Conservation (phyloP, 1,140 invertebrate species). For the Acromyrmex charruanus region DNA sequence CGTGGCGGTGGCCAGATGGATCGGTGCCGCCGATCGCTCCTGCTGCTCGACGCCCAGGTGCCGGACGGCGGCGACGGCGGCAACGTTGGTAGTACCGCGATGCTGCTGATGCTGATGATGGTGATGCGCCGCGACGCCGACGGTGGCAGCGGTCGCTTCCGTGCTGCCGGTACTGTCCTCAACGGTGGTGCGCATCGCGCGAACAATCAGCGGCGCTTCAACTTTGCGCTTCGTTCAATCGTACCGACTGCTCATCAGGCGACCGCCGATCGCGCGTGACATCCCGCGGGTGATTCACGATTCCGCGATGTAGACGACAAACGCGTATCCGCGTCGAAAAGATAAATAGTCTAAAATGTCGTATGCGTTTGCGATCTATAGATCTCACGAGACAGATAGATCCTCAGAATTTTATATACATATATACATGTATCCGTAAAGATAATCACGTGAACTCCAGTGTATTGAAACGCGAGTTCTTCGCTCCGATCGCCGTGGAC, state of each 20-base stretch:
- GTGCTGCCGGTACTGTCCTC: conserved; percentile 79
- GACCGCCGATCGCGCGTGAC: conserved; percentile 36
- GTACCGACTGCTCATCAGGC: conserved; percentile 28
- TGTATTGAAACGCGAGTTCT: neutral
- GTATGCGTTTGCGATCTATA: neutral
- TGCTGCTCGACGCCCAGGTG: conserved; percentile 72
- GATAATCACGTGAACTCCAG: conserved; percentile 10
- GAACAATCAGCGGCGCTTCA: conserved; percentile 69
- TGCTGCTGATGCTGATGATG: conserved; percentile 60
- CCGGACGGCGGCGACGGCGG: conserved; percentile 63
- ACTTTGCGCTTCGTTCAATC: conserved; percentile 62
- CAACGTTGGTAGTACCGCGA: conserved; percentile 27
- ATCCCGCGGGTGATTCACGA: conserved; percentile 26
- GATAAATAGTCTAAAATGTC: neutral
- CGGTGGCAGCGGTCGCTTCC: conserved; percentile 78
- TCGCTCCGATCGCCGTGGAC: conserved; percentile 33
- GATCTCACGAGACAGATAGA: neutral
- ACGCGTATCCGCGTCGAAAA: neutral
- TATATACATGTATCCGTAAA: too few relatives aligned
- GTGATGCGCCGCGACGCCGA: conserved; percentile 74
- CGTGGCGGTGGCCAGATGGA: conserved; percentile 64
- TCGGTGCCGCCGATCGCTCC: conserved; percentile 68
- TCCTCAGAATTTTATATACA: neutral
- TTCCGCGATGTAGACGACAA: conserved; percentile 36
- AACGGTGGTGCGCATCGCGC: conserved; percentile 84